Conservation (phyloP, 2,797 vertebrate species). For the Rhabdophis nuchalis region DNA sequence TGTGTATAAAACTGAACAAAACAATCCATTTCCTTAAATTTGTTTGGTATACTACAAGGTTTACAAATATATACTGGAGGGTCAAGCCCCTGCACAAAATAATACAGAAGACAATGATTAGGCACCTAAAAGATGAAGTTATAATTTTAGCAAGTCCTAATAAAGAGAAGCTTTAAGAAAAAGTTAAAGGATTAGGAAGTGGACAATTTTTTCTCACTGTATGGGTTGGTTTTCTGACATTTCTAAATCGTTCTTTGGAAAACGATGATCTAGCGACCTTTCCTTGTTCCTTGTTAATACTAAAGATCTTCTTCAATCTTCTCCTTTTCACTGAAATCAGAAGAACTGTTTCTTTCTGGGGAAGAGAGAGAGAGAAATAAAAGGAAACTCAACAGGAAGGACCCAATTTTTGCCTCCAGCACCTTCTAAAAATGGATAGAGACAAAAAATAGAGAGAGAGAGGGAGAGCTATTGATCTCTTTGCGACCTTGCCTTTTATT, state of each 20-base stretch:
- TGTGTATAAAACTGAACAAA: too few relatives aligned
- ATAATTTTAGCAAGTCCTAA: background rate
- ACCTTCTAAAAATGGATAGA: background rate
- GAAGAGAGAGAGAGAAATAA: background rate
- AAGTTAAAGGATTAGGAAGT: background rate
- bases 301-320: background rate
- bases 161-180: background rate
- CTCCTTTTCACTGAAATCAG: background rate
- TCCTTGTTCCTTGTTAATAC: background rate
- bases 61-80: background rate
- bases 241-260: background rate
- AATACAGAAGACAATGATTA: background rate
- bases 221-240: background rate
- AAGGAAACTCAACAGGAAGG: background rate
- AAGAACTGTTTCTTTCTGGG: background rate
- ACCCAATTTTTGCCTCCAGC: background rate
- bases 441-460: background rate
- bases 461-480: background rate
- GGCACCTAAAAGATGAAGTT: background rate
- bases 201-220: background rate
- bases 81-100: background rate
- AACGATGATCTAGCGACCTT: background rate
- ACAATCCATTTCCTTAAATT: too few relatives aligned
- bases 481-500: background rate
- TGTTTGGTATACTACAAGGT: background rate